Base-by-base conservation (phyloP, 2,888 invertebrate species). In the Macaria notata region DNA sequence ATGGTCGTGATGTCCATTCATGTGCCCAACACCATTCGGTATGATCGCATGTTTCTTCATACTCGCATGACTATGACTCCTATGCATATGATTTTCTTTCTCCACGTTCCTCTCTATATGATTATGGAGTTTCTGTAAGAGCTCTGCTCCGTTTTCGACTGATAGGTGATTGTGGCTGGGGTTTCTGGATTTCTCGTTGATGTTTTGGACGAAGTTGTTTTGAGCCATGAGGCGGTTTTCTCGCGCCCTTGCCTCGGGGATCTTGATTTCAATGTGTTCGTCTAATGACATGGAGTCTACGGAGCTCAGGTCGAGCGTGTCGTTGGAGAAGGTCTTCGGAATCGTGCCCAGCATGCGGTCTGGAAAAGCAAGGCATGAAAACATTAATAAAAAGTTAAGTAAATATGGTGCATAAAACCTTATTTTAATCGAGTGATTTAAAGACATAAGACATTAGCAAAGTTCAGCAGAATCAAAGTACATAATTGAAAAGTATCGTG, bases 221-320 rank as follows among this genome's bases (percentile, higher is more conserved):
- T 91, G 86, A 0, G 91, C 91, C 86, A 92, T 86, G 1, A 89
- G 75, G 31, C 92, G 76, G 73, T 92, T 92, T 61, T 92, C 92
- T 60, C 86, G 74, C n/a, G 75, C 91, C 65, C 92, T 80, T 1
- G 91, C 73, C 69, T 85, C 93, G 65, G 76, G 95, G 86, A 84
- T 92, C 65, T 92, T 92, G 70, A 93, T 93, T 70, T 93, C 93
- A 39, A 93, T 93, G 71, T 94, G 93, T 59, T 93, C 93, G 67
- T 92, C 92, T 56, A 90, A 74, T 0, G 94, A 94, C 73, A 93
- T 92, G 53, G 94, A 94, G 67, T 94, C 94, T 49, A 94, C 91
- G 46, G 94, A 94, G 68, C 93, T 94, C 58, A 92, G 73, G 68
- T 92, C 92, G 52, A 94, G 78, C 4, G 94, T 94, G 68, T 94